A percentile compares a stretch with the other conserved stretches of the same genome.
Evolutionary conservation across 1,140 invertebrate species (phyloP).

Genomic region (Zaprionus tsacasi): DNA sequence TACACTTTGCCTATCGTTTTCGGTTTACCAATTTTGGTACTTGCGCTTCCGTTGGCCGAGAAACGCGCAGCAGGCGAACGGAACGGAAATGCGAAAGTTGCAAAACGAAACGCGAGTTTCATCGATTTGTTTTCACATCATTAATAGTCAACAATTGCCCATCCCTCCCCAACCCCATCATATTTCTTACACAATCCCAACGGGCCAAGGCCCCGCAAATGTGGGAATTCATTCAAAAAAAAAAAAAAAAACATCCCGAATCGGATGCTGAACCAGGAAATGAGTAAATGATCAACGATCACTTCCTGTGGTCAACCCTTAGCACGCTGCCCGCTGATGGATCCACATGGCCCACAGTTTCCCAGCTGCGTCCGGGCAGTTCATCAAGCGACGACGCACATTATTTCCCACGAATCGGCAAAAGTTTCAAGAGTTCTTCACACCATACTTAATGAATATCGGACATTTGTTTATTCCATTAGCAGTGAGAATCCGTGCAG

Average conservation of each 20-base stretch:
- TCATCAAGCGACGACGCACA: not conserved
- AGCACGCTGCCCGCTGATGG: not conserved
- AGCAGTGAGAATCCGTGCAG: not conserved
- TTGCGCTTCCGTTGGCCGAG: slow-evolving; percentile 51
- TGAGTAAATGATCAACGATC: slow-evolving; percentile 35
- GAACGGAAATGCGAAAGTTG: slow-evolving; percentile 43
- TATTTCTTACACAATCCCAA: slow-evolving; percentile 28
- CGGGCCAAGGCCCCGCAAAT: slow-evolving; percentile 12
- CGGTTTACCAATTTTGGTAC: slow-evolving; percentile 32
- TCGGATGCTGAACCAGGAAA: slow-evolving; percentile 34
- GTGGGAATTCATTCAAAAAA: slow-evolving; percentile 8
- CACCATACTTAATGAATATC: not conserved
- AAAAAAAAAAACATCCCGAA: slow-evolving; percentile 40
- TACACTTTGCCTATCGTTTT: slow-evolving; percentile 42
- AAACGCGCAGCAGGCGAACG: slow-evolving; percentile 10
- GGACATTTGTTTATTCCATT: not conserved
- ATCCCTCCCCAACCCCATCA: not conserved
- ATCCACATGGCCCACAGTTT: not conserved
- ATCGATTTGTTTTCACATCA: slow-evolving; percentile 27
- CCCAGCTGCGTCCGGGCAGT: slow-evolving; percentile 2
- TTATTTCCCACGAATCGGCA: not conserved
- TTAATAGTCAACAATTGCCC: slow-evolving; percentile 26
- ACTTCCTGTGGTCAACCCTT: slow-evolving; percentile 35
- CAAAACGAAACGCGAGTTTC: slow-evolving; percentile 34
- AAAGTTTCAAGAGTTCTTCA: not conserved